Conservation (phyloP, 2,113 vertebrate species). For the Cichladusa arquata region DNA sequence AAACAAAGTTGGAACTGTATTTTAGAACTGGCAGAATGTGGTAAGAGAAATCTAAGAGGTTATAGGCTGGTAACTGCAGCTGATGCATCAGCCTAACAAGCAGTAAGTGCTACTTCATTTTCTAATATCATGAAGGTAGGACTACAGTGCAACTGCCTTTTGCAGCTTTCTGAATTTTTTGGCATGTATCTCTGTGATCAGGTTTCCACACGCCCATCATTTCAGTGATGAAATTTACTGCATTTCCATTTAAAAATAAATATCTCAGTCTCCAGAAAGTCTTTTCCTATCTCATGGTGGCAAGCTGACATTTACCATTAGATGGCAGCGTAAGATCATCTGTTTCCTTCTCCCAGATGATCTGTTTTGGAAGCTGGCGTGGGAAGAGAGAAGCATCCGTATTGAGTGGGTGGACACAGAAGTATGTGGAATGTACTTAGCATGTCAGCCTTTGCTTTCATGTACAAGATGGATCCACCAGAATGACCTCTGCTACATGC, state of each 20-base stretch:
- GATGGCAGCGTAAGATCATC: slow-evolving; percentile 75
- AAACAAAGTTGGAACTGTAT: not conserved
- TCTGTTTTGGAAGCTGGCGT: not conserved
- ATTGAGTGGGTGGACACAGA: slow-evolving; percentile 45
- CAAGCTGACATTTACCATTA: slow-evolving; percentile 65
- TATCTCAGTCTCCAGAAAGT: not conserved
- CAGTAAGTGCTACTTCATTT: not conserved
- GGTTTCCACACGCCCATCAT: not conserved
- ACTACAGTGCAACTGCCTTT: not conserved
- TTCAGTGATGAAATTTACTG: not conserved
- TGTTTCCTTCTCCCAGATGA: not conserved
- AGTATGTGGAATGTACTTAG: slow-evolving; percentile 50
- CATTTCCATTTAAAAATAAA: not conserved
- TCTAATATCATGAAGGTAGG: not conserved
- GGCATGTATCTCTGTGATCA: not conserved
- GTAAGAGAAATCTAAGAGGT: not conserved
- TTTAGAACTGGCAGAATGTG: not conserved
- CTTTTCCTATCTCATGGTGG: not conserved
- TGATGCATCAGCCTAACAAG: not conserved
- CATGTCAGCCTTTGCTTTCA: slow-evolving; percentile 48
- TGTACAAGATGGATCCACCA: slow-evolving; percentile 64
- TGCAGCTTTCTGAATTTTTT: not conserved
- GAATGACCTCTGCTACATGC: slow-evolving; percentile 69
- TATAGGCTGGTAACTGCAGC: not conserved
- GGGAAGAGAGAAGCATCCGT: slow-evolving; percentile 18